These are phyloP conservation scores for Cyclargus thomasi DNA, from an alignment of 1,140 invertebrate species.

Conservation along the genomic window DNA sequence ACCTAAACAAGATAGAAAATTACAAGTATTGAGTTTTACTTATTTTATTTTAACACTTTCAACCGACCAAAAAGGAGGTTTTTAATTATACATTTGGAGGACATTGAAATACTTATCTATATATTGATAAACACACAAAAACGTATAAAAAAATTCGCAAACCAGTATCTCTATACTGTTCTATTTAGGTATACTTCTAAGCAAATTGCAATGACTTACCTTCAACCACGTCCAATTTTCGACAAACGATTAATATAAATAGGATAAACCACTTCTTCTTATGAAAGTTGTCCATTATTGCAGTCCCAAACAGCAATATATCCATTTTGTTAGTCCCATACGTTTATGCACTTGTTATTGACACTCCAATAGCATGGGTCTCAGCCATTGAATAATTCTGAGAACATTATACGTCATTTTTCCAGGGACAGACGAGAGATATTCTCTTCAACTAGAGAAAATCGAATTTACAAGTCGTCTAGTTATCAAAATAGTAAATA, in stretches of 20 bases:
- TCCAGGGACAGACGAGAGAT: constrained; percentile 4
- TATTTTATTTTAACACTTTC: too few species aligned
- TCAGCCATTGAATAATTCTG: constrained; percentile 54
- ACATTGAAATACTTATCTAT: not conserved
- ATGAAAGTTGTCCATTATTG: constrained; percentile 49
- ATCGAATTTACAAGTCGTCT: not conserved
- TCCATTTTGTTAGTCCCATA: constrained; percentile 43
- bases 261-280: constrained; percentile 48
- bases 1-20: too few species aligned
- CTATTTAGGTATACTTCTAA: constrained; percentile 19
- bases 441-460: not conserved
- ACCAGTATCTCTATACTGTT: not conserved
- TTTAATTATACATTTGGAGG: not conserved
- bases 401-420: constrained; percentile 50
- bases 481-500: constrained; percentile 22
- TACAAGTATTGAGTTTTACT: too few species aligned
- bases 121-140: not conserved
- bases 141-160: not conserved
- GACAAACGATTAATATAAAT: constrained; percentile 41
- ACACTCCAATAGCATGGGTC: constrained; percentile 35
- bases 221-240: constrained; percentile 39
- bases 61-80: too few species aligned
- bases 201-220: constrained; percentile 41
- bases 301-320: constrained; percentile 52
- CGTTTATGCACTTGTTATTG: constrained; percentile 53